Percentiles rank a stretch among this genome's conserved stretches.
These are phyloP conservation scores for Ambastaia sidthimunki DNA, from an alignment of 2,797 vertebrate species.

Conservation along the genomic window DNA sequence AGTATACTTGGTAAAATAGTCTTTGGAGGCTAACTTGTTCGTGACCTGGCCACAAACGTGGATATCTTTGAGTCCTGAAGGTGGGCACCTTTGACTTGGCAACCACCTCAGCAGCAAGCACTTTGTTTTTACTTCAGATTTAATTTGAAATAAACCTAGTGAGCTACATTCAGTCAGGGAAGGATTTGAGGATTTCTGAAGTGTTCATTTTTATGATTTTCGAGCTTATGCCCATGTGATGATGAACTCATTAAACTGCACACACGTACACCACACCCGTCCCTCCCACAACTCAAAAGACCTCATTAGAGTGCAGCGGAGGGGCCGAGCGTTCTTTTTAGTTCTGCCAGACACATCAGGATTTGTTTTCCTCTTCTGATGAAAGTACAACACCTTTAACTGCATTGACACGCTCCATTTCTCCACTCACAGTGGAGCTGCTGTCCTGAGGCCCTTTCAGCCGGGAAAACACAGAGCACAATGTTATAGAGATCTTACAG, in stretches of 20 bases:
- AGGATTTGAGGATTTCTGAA: background rate
- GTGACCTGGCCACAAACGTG: background rate
- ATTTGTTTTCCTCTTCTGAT: slow-evolving; percentile 39
- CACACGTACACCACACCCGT: background rate
- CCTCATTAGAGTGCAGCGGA: slow-evolving; percentile 51
- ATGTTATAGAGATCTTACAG: slow-evolving; percentile 32
- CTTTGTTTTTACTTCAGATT: background rate
- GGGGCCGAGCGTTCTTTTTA: slow-evolving; percentile 8
- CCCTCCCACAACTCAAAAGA: slow-evolving; percentile 27
- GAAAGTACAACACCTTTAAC: slow-evolving; percentile 14
- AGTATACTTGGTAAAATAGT: background rate
- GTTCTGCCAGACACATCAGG: slow-evolving; percentile 31
- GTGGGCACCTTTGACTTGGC: no score
- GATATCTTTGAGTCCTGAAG: background rate
- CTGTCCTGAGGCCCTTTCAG: slow-evolving; percentile 16
- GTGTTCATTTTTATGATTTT: slow-evolving; percentile 14
- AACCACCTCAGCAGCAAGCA: background rate
- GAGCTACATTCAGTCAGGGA: background rate
- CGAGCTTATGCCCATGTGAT: slow-evolving; percentile 2
- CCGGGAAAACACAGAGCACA: slow-evolving; percentile 12
- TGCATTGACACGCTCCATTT: slow-evolving; percentile 17
- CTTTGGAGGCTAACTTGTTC: background rate
- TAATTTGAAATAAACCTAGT: background rate
- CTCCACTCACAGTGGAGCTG: background rate
- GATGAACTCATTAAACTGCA: slow-evolving; percentile 15